Evolutionary conservation across 2,888 invertebrate genomes (phyloP).

Genomic region (Halictus ligatus): DNA sequence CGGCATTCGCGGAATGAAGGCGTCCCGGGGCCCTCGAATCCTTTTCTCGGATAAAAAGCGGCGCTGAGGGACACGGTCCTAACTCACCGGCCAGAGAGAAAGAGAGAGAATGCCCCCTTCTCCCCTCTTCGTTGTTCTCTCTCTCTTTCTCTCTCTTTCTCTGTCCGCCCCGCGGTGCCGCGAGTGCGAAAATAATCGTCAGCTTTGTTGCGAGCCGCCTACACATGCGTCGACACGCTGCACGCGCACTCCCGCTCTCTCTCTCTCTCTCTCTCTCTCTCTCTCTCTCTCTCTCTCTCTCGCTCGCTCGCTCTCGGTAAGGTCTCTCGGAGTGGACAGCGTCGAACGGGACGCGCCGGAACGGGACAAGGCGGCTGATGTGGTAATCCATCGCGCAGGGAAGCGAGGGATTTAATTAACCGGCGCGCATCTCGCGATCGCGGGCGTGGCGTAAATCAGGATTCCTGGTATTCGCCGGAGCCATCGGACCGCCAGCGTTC

Average conservation of each 20-base stretch:
- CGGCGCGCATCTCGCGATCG: constrained; percentile 8
- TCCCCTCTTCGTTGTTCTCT: neutral
- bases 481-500: neutral
- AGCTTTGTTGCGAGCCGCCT: constrained; percentile 76
- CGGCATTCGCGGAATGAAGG: constrained; percentile 75
- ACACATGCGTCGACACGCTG: constrained; percentile 47
- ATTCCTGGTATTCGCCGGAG: constrained; percentile 22
- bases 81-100: constrained; percentile 30
- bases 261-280: neutral
- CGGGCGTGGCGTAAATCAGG: constrained; percentile 29
- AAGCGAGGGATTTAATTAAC: constrained; percentile 27
- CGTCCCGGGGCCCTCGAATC: constrained; percentile 56
- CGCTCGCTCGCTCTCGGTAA: neutral
- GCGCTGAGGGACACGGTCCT: constrained; percentile 41
- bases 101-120: neutral
- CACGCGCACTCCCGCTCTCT: constrained; percentile 27
- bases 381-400: constrained; percentile 24
- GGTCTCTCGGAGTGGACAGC: neutral
- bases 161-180: neutral
- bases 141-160: neutral
- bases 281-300: neutral
- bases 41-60: constrained; percentile 48
- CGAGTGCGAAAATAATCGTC: constrained; percentile 79
- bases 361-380: constrained; percentile 25
- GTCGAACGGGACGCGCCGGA: neutral